Conservation (phyloP, 2,113 vertebrate species). For the Chlorodrepanis virens region DNA sequence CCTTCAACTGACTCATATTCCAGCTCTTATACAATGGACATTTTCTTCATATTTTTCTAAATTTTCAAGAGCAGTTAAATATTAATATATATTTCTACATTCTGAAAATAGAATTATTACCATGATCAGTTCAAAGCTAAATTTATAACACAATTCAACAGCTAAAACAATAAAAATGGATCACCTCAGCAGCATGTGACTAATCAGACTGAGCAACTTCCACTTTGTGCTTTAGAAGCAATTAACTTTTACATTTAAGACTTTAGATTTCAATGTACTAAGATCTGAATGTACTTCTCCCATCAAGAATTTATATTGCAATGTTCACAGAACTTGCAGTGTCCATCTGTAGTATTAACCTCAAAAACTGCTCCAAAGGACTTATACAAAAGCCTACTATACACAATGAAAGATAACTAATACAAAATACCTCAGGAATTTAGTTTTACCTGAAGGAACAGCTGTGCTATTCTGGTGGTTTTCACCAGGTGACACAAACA, state of each 20-base stretch:
- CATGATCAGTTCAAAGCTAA: not conserved
- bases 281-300: not conserved
- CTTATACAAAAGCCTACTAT: not conserved
- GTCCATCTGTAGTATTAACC: not conserved
- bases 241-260: not conserved
- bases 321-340: not conserved
- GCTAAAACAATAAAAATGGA: not conserved
- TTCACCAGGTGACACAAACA: constrained; percentile 88
- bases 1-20: not conserved
- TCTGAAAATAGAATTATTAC: not conserved
- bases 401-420: not conserved
- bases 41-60: not conserved
- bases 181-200: not conserved
- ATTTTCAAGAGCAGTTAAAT: not conserved
- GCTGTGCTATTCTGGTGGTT: constrained; percentile 86
- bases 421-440: not conserved
- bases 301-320: not conserved
- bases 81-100: not conserved
- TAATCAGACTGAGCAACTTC: not conserved
- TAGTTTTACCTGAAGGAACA: constrained; percentile 86
- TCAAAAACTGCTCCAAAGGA: not conserved
- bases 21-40: not conserved
- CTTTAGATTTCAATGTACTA: not conserved
- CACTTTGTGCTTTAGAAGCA: not conserved
- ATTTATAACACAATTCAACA: not conserved